Conservation (phyloP, 2,888 invertebrate genomes). For the Aspidapion aeneum region DNA sequence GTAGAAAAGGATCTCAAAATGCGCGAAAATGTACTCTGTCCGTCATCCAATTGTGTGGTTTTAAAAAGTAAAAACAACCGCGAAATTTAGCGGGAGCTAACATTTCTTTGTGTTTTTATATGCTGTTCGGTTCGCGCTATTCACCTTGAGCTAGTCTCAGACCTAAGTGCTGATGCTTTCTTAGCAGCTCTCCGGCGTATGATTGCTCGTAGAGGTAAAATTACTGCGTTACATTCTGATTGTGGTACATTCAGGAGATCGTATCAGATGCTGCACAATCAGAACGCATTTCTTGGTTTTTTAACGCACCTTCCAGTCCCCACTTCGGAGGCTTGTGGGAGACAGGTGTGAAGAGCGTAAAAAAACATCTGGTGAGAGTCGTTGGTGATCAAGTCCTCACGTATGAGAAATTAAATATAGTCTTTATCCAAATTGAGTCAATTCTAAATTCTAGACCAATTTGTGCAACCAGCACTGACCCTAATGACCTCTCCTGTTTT, state of each 20-base stretch:
- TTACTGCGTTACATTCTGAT: not conserved
- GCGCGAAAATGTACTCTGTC: too few species aligned
- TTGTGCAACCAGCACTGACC: not conserved
- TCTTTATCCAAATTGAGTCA: not conserved
- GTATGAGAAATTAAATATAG: not conserved
- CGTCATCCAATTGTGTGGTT: too few species aligned
- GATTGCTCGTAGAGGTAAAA: not conserved
- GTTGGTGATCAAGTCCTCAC: not conserved
- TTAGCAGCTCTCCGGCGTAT: not conserved
- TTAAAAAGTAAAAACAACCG: too few species aligned
- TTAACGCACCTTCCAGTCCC: not conserved
- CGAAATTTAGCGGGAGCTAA: too few species aligned
- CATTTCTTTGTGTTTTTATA: too few species aligned
- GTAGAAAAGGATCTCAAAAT: too few species aligned
- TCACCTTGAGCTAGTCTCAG: not conserved
- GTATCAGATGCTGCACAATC: not conserved
- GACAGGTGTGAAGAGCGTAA: not conserved
- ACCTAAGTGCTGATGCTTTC: not conserved
- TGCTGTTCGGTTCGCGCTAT: not conserved
- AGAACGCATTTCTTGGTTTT: not conserved
- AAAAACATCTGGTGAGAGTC: not conserved
- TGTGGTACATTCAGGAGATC: not conserved
- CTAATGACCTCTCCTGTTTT: not conserved
- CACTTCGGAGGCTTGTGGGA: not conserved
- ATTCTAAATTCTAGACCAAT: not conserved